Evolutionary conservation across 1,140 invertebrate species (phyloP), one percentile per base, ranked within the genome.

Genomic region (Drosophila takahashii): DNA sequence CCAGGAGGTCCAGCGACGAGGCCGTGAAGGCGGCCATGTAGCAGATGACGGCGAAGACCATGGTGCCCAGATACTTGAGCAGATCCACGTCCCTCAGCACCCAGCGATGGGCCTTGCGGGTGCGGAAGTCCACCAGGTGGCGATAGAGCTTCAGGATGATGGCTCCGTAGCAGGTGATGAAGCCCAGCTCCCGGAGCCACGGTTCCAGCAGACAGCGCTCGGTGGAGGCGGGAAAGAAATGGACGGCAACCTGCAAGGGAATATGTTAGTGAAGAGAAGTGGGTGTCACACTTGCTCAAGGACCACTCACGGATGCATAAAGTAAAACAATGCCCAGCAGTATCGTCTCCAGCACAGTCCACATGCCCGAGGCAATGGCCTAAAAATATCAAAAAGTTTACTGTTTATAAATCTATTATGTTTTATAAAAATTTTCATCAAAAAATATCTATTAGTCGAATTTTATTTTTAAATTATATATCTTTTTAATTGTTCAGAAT

Each of bases 81-180:
- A 96, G 94, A 92, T 98, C 97, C 64, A 96, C 96, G 87, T 98
- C 97, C 45, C 96, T 94, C 13, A 98, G 95, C 42, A 97, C 96
- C 93, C 97, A 97, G 76, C 97, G 94, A 91, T 97, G 97, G 1
- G 97, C 97, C 92, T 98, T 98, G 47, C 97, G 94, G 5, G 98
- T 98, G 8, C 96, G 93, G 79, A 96, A 96, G 79, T 96, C 95
- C 27, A 96, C 95, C 39, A 96, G 90, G 75, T 95, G 96, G 92
- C 97, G 96, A 93, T 98, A 98, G 13, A 98, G 93, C 91, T 98
- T 97, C 54, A 98, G 93, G 54, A 97, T 95, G 37, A 98, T 96
- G 13, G 96, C 96, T 16, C 98, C 97, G 92, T 98, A 98, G 89
- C 96, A 97, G 45, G 97, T 95, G 44, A 97, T 95, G 92, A 98